These are phyloP conservation scores for Samia ricini DNA, from an alignment of 1,140 invertebrate species.

Conservation along the genomic window DNA sequence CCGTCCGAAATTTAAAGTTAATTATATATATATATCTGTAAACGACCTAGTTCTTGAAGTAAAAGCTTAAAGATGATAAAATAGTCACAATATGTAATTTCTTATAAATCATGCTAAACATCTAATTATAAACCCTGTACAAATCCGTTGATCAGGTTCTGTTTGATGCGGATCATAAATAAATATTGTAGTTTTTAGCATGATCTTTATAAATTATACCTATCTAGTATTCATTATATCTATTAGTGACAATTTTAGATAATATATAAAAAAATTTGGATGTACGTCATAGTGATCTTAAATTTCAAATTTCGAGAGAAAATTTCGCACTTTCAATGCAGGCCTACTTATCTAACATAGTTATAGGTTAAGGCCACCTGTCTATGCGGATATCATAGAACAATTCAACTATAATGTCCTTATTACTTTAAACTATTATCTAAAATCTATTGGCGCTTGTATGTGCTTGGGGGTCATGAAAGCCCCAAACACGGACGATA, in stretches of 20 bases:
- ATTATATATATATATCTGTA: neutral
- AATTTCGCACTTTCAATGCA: neutral
- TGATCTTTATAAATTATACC: neutral
- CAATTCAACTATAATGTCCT: neutral
- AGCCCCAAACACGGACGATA: conserved; percentile 68
- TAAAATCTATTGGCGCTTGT: conserved; percentile 65
- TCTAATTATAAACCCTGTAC: neutral
- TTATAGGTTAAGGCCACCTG: neutral
- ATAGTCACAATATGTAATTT: neutral
- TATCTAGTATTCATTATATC: neutral
- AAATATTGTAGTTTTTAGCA: neutral
- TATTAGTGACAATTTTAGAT: neutral
- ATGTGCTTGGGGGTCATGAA: conserved; percentile 64
- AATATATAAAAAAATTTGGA: neutral
- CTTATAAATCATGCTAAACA: neutral
- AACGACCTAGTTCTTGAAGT: neutral
- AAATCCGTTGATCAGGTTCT: neutral
- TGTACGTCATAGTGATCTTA: neutral
- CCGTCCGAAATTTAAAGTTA: neutral
- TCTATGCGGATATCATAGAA: neutral
- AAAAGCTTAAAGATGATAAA: neutral
- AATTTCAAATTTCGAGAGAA: neutral
- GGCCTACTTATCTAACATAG: neutral
- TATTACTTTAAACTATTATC: conserved; percentile 14
- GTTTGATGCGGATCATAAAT: neutral